A percentile compares a stretch with the other conserved stretches of the same genome.
phyloP scores from a whole-genome alignment of 2,888 invertebrate species.

The Electrophaes corylata region DNA sequence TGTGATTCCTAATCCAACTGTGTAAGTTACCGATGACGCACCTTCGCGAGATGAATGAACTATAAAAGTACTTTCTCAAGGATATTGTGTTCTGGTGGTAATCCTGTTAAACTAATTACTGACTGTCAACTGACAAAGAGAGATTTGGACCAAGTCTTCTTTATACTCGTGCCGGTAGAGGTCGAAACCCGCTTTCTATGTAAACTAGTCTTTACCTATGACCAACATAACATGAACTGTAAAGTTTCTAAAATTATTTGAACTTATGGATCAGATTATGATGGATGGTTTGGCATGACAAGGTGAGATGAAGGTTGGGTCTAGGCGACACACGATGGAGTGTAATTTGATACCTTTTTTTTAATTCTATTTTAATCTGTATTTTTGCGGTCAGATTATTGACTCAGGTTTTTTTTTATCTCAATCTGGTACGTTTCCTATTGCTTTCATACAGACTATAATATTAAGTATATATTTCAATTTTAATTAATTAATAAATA shows the following conservation, averaged over 20 bases:
- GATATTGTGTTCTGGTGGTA: too few relatives aligned
- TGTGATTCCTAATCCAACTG: too few relatives aligned
- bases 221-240: constrained; percentile 28
- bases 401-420: constrained; percentile 23
- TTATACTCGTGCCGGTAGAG: not conserved
- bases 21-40: too few relatives aligned
- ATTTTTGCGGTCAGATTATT: constrained; percentile 35
- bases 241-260: constrained; percentile 19
- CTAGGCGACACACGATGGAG: constrained; percentile 25
- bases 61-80: too few relatives aligned
- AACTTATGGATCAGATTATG: constrained; percentile 25
- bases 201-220: not conserved
- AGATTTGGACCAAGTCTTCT: too few relatives aligned
- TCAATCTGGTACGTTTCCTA: too few relatives aligned
- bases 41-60: too few relatives aligned
- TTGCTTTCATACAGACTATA: too few relatives aligned
- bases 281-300: constrained; percentile 26
- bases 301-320: constrained; percentile 40
- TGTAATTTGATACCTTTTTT: constrained; percentile 35
- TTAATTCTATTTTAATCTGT: constrained; percentile 28
- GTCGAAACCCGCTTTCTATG: not conserved
- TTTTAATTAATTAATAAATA: too few relatives aligned
- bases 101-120: too few relatives aligned
- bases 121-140: too few relatives aligned
- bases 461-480: too few relatives aligned